Evolutionary conservation across 2,888 invertebrate genomes (phyloP).

Genomic region (Sarcophaga variegata): DNA sequence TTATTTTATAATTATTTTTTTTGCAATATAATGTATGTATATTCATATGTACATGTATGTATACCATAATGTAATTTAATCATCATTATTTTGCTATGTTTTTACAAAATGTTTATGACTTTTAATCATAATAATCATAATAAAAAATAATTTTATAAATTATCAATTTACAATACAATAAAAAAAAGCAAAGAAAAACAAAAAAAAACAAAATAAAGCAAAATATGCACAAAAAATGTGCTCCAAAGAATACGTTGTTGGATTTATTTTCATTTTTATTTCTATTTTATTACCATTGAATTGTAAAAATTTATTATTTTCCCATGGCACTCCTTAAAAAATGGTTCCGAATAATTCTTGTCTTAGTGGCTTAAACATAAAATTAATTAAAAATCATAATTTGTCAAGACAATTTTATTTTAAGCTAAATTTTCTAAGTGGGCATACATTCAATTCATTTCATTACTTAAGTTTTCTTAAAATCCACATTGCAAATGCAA

Average conservation of each 20-base stretch:
- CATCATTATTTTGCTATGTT: background rate
- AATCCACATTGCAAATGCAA: too few species aligned
- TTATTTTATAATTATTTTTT: background rate
- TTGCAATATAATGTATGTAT: background rate
- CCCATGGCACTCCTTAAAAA: background rate
- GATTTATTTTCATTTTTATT: conserved; percentile 12
- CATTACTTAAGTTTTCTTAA: too few species aligned
- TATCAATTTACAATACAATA: conserved; percentile 2
- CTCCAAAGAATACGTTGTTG: conserved; percentile 43
- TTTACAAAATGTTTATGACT: background rate
- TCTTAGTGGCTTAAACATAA: background rate
- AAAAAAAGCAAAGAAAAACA: too few species aligned
- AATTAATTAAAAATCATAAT: background rate
- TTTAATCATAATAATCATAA: background rate
- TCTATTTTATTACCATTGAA: too few species aligned
- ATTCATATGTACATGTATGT: background rate
- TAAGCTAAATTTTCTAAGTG: too few species aligned
- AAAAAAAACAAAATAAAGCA: conserved; percentile 53
- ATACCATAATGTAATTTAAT: background rate
- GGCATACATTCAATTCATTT: too few species aligned
- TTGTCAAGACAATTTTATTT: background rate
- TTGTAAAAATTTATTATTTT: background rate
- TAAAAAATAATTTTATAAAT: conserved; percentile 29
- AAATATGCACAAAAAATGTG: conserved; percentile 58
- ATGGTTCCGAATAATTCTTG: background rate